Percentiles rank a stretch among this genome's conserved stretches.
Evolutionary conservation across 2,888 invertebrate species (phyloP).

Genomic region (Agrilus cyanescens): DNA sequence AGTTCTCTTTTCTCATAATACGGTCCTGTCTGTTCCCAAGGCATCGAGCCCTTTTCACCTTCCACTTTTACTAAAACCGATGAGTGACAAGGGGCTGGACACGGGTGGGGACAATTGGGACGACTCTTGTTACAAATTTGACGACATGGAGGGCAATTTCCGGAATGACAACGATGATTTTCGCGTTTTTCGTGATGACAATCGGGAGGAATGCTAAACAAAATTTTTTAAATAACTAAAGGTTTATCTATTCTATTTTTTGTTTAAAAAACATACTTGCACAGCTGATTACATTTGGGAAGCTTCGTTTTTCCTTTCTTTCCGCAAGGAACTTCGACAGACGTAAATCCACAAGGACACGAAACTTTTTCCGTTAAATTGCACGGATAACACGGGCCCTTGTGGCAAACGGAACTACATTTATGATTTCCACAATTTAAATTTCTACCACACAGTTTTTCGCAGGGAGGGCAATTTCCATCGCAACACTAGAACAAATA

Average conservation of each 20-base stretch:
- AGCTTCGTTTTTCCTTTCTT: conserved; percentile 63
- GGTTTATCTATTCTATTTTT: neutral
- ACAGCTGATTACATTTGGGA: conserved; percentile 63
- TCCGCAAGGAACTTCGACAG: conserved; percentile 76
- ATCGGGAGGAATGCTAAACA: conserved; percentile 55
- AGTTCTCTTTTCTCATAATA: conserved; percentile 40
- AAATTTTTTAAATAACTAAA: neutral
- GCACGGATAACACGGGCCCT: conserved; percentile 78
- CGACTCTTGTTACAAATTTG: conserved; percentile 55
- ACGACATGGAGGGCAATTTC: conserved; percentile 71
- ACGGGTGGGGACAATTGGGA: conserved; percentile 54
- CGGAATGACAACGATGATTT: conserved; percentile 70
- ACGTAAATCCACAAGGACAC: conserved; percentile 73
- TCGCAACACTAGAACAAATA: conserved; percentile 58
- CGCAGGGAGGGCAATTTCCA: conserved; percentile 72
- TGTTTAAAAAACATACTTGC: conserved; percentile 49
- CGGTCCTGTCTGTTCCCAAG: conserved; percentile 46
- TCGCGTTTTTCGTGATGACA: conserved; percentile 72
- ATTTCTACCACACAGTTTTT: conserved; percentile 71
- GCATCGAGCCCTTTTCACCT: conserved; percentile 47
- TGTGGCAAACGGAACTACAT: conserved; percentile 68
- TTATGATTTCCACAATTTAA: conserved; percentile 82
- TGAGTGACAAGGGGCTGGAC: conserved; percentile 64
- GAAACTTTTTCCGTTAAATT: conserved; percentile 55
- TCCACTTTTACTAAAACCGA: conserved; percentile 52